phyloP scores from a whole-genome alignment of 2,797 vertebrate genomes.

The Echeneis naucrates region DNA sequence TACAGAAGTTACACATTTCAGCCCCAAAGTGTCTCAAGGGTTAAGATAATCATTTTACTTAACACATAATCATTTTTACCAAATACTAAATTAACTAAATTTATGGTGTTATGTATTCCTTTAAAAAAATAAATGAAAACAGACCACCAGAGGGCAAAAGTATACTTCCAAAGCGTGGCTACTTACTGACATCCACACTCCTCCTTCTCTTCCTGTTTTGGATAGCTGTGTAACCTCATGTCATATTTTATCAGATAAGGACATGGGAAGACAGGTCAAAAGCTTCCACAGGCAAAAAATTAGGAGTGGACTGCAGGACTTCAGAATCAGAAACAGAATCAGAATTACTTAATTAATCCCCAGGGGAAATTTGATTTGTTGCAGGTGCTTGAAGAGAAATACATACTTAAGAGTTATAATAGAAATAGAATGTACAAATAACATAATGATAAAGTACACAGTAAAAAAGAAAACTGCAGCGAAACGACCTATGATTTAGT shows the following conservation, averaged over 20 bases:
- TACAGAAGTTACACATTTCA: too few species aligned
- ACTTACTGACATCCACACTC: background rate
- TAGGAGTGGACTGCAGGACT: background rate
- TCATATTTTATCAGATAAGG: conserved; percentile 1
- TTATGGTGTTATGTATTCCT: background rate
- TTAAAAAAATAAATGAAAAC: background rate
- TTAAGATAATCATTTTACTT: too few species aligned
- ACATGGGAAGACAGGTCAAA: background rate
- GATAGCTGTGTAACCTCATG: background rate
- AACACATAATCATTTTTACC: background rate
- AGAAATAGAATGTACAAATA: too few species aligned
- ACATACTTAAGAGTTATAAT: too few species aligned
- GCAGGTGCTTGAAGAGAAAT: too few species aligned
- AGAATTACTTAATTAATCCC: too few species aligned
- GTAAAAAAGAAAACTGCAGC: too few species aligned
- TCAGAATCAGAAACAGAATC: too few species aligned
- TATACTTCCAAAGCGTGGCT: conserved; percentile 9
- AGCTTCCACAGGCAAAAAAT: background rate
- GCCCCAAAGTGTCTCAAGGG: too few species aligned
- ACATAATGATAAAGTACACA: too few species aligned
- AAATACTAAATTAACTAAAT: background rate
- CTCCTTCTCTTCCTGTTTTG: conserved; percentile 4
- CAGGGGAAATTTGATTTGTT: too few species aligned
- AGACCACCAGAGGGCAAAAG: conserved; percentile 70
- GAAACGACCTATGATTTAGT: too few species aligned